Evolutionary conservation across 2,888 invertebrate genomes (phyloP).

Genomic region (Invenusta paracnida): DNA sequence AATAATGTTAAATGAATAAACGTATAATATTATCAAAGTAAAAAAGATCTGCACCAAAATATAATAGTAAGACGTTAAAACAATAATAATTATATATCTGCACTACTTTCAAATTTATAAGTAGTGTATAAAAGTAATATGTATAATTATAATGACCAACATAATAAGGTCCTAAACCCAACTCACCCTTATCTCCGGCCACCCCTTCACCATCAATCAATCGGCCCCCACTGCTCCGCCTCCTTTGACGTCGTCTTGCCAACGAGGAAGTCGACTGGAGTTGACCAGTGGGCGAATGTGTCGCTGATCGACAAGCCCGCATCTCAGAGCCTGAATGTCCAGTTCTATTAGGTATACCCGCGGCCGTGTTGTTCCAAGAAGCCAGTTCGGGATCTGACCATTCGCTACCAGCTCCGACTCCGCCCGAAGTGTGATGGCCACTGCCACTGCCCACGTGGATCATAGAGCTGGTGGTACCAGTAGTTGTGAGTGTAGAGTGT

Average conservation of each 20-base stretch:
- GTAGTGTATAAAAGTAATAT: no score
- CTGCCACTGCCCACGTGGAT: neutral
- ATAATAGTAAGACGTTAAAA: no score
- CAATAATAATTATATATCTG: no score
- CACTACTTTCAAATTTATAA: no score
- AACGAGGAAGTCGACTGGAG: neutral
- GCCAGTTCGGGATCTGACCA: constrained; percentile 2
- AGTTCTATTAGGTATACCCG: neutral
- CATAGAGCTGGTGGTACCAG: neutral
- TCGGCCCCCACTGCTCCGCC: neutral
- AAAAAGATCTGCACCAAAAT: no score
- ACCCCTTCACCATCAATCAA: neutral
- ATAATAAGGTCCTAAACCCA: no score
- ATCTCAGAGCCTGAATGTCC: neutral
- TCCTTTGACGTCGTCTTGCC: neutral
- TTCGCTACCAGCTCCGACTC: neutral
- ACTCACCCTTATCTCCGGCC: no score
- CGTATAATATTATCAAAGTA: no score
- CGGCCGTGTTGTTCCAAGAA: neutral
- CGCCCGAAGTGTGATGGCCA: no score
- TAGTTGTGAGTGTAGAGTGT: neutral
- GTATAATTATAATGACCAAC: no score
- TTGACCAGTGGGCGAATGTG: constrained; percentile 11
- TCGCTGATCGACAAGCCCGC: neutral
- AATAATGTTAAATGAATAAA: neutral